A percentile compares a stretch with the other conserved stretches of the same genome.
Evolutionary conservation across 2,113 vertebrate genomes (phyloP).

Genomic region (Sterna hirundo): DNA sequence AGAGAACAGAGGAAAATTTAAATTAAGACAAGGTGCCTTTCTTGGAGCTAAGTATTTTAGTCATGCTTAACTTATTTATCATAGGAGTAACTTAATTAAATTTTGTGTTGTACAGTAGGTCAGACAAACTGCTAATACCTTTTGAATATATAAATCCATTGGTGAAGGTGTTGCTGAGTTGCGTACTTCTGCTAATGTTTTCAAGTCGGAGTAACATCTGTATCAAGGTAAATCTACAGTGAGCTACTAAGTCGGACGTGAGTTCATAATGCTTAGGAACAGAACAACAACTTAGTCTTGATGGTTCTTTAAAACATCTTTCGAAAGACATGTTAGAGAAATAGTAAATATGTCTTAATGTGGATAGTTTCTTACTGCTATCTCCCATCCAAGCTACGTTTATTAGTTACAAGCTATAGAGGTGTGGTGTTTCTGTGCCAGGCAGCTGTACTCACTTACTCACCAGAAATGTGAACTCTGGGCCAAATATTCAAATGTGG

Average conservation of each 20-base stretch:
- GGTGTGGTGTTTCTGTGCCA: constrained; percentile 3
- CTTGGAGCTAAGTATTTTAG: not conserved
- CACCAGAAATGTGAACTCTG: constrained; percentile 2
- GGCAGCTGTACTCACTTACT: not conserved
- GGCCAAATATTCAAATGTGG: constrained; percentile 1
- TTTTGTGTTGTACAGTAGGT: not conserved
- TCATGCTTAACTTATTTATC: not conserved
- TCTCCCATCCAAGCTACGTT: too few relatives aligned
- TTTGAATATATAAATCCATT: not conserved
- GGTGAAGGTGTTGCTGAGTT: not conserved
- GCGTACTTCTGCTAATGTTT: not conserved
- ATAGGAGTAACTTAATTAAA: not conserved
- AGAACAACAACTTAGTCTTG: not conserved
- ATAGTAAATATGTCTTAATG: fast-evolving
- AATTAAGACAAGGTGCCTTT: not conserved
- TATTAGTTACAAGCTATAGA: not conserved
- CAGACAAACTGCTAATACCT: not conserved
- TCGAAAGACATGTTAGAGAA: not conserved
- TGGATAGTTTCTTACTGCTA: not conserved
- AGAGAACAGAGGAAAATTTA: not conserved
- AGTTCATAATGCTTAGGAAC: not conserved
- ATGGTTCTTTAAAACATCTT: not conserved
- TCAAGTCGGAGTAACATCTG: not conserved
- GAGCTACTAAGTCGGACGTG: not conserved
- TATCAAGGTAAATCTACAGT: not conserved